These are phyloP conservation scores for Calephelis virginiensis DNA, from an alignment of 1,140 invertebrate genomes.

Conservation along the genomic window DNA sequence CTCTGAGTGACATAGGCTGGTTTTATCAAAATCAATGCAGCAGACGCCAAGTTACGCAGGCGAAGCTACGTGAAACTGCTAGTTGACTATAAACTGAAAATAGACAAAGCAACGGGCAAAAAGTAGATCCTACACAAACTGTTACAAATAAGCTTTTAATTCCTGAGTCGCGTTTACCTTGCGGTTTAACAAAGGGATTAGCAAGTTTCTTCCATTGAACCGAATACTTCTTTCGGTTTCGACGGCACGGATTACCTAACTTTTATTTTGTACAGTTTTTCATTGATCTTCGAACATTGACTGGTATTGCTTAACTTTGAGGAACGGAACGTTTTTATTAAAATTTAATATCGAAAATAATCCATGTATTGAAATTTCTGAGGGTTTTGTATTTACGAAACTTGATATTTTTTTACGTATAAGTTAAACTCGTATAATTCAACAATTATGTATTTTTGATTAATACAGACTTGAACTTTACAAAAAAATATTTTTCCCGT, in stretches of 20 bases:
- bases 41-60: too few species aligned
- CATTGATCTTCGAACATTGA: conserved; percentile 17
- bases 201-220: conserved; percentile 62
- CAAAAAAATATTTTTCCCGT: too few species aligned
- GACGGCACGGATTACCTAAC: conserved; percentile 52
- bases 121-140: conserved; percentile 24
- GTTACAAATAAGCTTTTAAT: conserved; percentile 45
- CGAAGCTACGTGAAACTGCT: too few species aligned
- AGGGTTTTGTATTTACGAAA: neutral
- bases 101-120: neutral
- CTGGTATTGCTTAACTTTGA: neutral
- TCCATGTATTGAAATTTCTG: neutral
- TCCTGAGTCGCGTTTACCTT: conserved; percentile 56
- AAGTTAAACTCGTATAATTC: too few species aligned
- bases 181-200: conserved; percentile 57
- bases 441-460: too few species aligned
- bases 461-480: too few species aligned
- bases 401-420: too few species aligned
- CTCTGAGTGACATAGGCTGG: too few species aligned
- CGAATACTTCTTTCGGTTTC: conserved; percentile 46
- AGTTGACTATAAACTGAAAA: neutral
- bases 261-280: conserved; percentile 39
- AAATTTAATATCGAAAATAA: neutral
- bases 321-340: neutral
- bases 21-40: too few species aligned